phyloP scores from a whole-genome alignment of 1,140 invertebrate species.

The Drosophila oshimai region DNA sequence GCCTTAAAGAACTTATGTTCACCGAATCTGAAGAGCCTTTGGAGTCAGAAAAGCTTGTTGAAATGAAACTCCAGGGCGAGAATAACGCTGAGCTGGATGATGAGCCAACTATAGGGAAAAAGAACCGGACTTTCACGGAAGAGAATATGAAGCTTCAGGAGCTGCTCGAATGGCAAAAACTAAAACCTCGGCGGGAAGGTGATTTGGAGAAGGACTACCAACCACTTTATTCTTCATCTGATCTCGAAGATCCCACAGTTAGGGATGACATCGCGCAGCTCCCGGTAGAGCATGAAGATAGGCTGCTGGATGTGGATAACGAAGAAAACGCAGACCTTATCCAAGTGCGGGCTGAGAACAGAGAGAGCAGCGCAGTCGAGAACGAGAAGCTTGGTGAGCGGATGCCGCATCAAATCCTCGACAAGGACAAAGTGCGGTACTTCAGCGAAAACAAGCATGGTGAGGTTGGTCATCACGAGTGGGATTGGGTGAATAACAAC shows the following conservation, averaged over 20 bases:
- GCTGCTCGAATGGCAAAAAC: neutral
- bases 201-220: neutral
- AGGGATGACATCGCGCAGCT: neutral
- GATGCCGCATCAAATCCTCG: neutral
- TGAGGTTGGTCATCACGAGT: conserved; percentile 13
- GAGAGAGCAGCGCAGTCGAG: neutral
- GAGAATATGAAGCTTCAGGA: neutral
- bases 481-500: conserved; percentile 49
- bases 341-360: neutral
- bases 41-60: neutral
- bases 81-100: neutral
- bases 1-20: neutral
- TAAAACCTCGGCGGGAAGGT: neutral
- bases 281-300: neutral
- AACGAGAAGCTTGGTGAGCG: neutral
- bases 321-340: neutral
- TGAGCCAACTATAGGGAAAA: neutral
- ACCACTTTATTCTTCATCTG: neutral
- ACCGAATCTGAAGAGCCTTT: neutral
- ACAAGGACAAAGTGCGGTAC: conserved; percentile 6
- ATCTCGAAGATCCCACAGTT: neutral
- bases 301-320: neutral
- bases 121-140: neutral
- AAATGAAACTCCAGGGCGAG: conserved; percentile 5
- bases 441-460: neutral